These are phyloP conservation scores for Acropternis orthonyx DNA, from an alignment of 2,797 vertebrate genomes.

Conservation along the genomic window DNA sequence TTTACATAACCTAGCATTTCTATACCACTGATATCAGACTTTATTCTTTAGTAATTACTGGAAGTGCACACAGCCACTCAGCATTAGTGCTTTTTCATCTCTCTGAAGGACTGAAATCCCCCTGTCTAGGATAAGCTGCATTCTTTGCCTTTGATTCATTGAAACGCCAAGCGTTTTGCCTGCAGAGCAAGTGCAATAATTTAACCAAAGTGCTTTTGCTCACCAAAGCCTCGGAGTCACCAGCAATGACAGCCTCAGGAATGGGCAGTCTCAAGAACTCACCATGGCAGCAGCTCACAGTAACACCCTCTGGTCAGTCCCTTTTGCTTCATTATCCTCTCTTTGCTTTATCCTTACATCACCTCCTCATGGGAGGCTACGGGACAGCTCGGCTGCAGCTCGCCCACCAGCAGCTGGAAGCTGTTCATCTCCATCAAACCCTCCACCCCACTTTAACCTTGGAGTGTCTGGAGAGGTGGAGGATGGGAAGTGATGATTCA, in stretches of 20 bases:
- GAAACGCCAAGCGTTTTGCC: not conserved
- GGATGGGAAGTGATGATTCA: not conserved
- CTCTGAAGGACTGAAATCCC: slow-evolving; percentile 3
- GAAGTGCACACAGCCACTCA: slow-evolving; percentile 55
- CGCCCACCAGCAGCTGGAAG: not conserved
- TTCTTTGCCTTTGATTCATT: slow-evolving; percentile 37
- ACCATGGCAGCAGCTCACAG: not conserved
- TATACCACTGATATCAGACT: slow-evolving; percentile 28
- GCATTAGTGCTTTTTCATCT: slow-evolving; percentile 28
- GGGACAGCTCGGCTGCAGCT: not conserved
- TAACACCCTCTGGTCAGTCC: not conserved
- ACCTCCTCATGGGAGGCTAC: not conserved
- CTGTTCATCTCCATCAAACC: not conserved
- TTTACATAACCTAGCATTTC: not conserved
- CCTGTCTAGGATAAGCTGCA: not conserved
- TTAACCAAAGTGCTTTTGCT: not conserved
- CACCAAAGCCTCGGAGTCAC: accelerated
- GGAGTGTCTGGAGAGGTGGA: not conserved
- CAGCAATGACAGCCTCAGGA: not conserved
- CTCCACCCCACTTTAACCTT: not conserved
- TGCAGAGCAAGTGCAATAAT: not conserved
- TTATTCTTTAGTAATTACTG: slow-evolving; percentile 68
- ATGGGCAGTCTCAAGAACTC: accelerated
- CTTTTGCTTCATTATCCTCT: not conserved
- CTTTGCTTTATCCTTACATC: not conserved